Base-by-base conservation (phyloP, 2,888 invertebrate species). In the Eilema caniola region DNA sequence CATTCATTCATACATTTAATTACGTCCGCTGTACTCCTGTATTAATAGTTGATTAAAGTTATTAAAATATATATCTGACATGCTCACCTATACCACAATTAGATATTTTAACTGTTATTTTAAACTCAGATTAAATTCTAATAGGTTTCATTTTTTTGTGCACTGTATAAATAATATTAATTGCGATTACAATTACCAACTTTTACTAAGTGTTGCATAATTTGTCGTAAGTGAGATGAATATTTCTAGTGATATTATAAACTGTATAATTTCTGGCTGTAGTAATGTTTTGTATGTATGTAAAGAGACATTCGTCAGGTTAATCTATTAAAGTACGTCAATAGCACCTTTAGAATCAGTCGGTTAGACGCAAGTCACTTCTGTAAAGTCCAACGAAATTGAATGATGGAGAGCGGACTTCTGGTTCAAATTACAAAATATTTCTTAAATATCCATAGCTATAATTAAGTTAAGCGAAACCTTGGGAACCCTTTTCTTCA, bases 101-200 rank as follows among this genome's bases (percentile, higher is more conserved):
- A 37, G 16, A 62, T 62, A 62, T 62, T n/a, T 41, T 41, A 47
- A 63, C 24, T 20, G n/a, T 63, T 63, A 25, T n/a, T 47, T 62
- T 24, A 25, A 24, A 41, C 47, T 41, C 4, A 20, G n/a, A 47
- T 28, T 64, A n/a, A 47, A 64, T 53, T 64, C 0, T 4, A n/a
- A 25, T 63, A 47, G 47, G 11, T 47, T 41, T 25, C 8, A 23
- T 20, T 33, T 61, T 61, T 5, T n/a, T 12, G 33, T 12, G 8
- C 53, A n/a, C 53, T n/a, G 20, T 53, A 33, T 61, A 33, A 14
- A 31, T 31, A 28, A 28, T 61, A n/a, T 24, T 23, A 62, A 3
- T 14, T 41, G 16, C 3, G 4, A 62, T 14, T 62, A 2, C 23
- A 23, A 2, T 37, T 24, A 33, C 33, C 12, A 16, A 23, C 37